Conservation (phyloP, 2,797 vertebrate genomes). For the Ctenochaetus hawaiiensis region DNA sequence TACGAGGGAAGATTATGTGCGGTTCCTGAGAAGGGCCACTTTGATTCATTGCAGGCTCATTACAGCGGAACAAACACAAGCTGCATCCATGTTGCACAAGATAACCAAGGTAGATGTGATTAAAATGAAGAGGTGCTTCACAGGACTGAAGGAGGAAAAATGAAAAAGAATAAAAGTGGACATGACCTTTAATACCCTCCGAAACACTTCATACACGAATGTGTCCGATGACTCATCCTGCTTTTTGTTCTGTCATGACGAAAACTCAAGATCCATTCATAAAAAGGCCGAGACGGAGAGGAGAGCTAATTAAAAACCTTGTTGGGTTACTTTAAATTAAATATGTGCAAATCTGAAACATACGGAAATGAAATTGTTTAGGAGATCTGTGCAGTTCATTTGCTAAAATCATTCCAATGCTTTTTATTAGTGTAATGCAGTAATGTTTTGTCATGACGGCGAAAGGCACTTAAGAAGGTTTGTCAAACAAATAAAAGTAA, state of each 20-base stretch:
- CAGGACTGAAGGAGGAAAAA: neutral
- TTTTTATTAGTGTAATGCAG: too few relatives aligned
- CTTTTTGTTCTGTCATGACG: conserved; percentile 6
- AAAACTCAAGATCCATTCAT: conserved; percentile 37
- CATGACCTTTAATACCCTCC: conserved; percentile 7
- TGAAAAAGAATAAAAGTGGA: neutral
- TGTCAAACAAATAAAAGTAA: too few relatives aligned
- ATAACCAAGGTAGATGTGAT: conserved; percentile 37
- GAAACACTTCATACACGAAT: conserved; percentile 18
- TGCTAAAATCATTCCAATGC: too few relatives aligned
- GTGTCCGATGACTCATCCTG: conserved; percentile 38
- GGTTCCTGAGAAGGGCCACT: conserved; percentile 42
- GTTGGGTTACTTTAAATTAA: conserved; percentile 3
- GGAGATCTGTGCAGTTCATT: neutral
- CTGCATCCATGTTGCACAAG: conserved; percentile 31
- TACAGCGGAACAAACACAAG: conserved; percentile 55
- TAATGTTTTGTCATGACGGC: too few relatives aligned
- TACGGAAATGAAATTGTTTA: too few relatives aligned
- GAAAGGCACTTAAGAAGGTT: too few relatives aligned
- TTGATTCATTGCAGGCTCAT: conserved; percentile 52
- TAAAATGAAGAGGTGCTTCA: conserved; percentile 22
- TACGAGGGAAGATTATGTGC: conserved; percentile 17
- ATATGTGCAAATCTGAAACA: neutral
- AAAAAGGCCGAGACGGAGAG: neutral
- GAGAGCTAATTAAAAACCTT: conserved; percentile 11